phyloP scores from a whole-genome alignment of 2,888 invertebrate species.

The Dasypolia templi region DNA sequence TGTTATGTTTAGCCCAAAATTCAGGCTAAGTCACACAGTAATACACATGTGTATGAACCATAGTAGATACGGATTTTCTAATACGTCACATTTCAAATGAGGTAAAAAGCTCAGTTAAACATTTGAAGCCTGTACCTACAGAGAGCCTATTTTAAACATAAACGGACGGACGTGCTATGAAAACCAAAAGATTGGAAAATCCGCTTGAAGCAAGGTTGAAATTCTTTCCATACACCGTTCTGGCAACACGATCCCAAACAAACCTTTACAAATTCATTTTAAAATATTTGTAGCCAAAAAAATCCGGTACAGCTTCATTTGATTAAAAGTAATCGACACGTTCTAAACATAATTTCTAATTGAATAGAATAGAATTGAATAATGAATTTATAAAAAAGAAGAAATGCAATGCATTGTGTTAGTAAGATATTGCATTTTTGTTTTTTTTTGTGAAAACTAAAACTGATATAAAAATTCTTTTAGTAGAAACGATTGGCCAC shows the following conservation, averaged over 20 bases:
- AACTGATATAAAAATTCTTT: no score
- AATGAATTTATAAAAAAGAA: no score
- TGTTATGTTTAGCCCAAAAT: no score
- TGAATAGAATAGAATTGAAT: no score
- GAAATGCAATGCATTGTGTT: no score
- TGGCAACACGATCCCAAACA: background rate
- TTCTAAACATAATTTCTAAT: background rate
- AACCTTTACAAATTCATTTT: background rate
- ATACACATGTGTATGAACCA: no score
- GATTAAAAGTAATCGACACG: background rate
- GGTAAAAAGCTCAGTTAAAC: background rate
- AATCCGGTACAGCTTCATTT: background rate
- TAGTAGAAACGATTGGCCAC: background rate
- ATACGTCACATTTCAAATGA: background rate
- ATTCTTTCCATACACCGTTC: background rate
- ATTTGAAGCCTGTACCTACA: background rate
- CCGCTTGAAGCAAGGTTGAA: background rate
- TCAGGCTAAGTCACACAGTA: no score
- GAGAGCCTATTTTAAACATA: slow-evolving; percentile 15
- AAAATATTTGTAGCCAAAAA: background rate
- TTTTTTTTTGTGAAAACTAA: no score
- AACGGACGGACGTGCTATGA: slow-evolving; percentile 14
- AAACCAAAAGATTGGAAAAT: slow-evolving; percentile 14
- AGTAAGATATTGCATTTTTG: no score
- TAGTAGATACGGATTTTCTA: background rate